These are phyloP conservation scores for Calephelis virginiensis DNA, from an alignment of 1,140 invertebrate species.

Conservation along the genomic window DNA sequence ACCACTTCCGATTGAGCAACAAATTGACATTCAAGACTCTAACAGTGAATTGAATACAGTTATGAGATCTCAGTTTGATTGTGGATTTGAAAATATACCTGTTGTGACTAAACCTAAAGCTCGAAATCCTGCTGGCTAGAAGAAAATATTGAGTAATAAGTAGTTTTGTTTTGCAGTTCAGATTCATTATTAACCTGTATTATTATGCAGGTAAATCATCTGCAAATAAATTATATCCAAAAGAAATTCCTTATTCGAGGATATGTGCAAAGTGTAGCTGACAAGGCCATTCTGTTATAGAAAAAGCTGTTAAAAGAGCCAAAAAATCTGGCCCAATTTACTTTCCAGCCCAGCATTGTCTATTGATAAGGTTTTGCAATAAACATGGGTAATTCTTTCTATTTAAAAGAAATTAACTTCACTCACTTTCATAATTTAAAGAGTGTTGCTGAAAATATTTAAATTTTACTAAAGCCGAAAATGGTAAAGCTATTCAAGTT, in stretches of 20 bases:
- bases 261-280: neutral
- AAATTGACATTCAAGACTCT: neutral
- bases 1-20: neutral
- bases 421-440: neutral
- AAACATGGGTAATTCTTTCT: neutral
- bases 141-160: no score
- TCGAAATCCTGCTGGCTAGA: no score
- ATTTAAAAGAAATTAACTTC: no score
- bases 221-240: no score
- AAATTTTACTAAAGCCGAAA: neutral
- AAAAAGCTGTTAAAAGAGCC: neutral
- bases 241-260: neutral
- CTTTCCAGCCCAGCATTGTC: neutral
- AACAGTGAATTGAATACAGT: conserved; percentile 2
- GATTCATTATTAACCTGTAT: no score
- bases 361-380: neutral
- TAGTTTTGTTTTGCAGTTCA: no score
- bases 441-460: neutral
- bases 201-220: no score
- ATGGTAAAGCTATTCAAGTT: neutral
- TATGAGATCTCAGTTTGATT: neutral
- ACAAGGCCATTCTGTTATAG: no score
- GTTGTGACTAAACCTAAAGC: neutral
- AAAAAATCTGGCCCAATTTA: conserved; percentile 1
- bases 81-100: neutral